These are phyloP conservation scores for Cirrhinus mrigala DNA, from an alignment of 2,797 vertebrate species.

Conservation along the genomic window DNA sequence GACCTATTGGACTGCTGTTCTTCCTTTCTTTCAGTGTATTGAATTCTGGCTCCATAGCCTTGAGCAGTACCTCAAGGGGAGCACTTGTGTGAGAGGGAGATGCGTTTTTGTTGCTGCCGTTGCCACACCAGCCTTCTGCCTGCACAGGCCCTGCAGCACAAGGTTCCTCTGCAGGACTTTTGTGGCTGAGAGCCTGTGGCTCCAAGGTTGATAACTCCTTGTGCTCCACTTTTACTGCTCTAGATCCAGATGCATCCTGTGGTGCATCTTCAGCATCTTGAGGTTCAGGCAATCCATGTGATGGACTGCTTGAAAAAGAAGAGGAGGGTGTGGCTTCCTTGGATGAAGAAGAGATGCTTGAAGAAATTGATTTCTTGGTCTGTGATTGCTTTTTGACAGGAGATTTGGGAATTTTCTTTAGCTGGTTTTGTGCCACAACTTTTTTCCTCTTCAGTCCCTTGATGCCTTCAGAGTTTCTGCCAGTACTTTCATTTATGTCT, in stretches of 20 bases:
- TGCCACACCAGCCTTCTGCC: slow-evolving; percentile 76
- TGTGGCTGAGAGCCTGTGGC: slow-evolving; percentile 72
- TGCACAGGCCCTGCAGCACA: slow-evolving; percentile 66
- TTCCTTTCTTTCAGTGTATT: slow-evolving; percentile 89
- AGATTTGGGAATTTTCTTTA: slow-evolving; percentile 97
- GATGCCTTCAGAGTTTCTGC: slow-evolving; percentile 84
- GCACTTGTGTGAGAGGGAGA: slow-evolving; percentile 82
- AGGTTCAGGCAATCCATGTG: slow-evolving; percentile 65
- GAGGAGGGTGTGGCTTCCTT: slow-evolving; percentile 69
- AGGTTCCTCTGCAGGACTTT: slow-evolving; percentile 71
- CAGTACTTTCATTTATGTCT: slow-evolving; percentile 85
- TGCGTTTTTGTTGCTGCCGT: slow-evolving; percentile 75
- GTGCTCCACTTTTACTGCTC: slow-evolving; percentile 68
- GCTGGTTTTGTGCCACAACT: slow-evolving; percentile 92
- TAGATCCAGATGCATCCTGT: slow-evolving; percentile 61
- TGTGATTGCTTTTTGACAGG: slow-evolving; percentile 91
- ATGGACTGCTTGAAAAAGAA: slow-evolving; percentile 72
- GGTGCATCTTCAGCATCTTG: slow-evolving; percentile 78
- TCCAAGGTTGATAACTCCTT: slow-evolving; percentile 68
- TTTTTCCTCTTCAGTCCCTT: slow-evolving; percentile 99
- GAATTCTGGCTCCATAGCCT: slow-evolving; percentile 98
- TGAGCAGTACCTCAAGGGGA: slow-evolving; percentile 93
- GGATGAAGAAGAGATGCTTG: slow-evolving; percentile 68
- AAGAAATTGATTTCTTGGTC: slow-evolving; percentile 75
- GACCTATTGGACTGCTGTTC: slow-evolving; percentile 77